A percentile compares a stretch with the other conserved stretches of the same genome.
Evolutionary conservation across 2,888 invertebrate species (phyloP).

Genomic region (Spialia ferax): DNA sequence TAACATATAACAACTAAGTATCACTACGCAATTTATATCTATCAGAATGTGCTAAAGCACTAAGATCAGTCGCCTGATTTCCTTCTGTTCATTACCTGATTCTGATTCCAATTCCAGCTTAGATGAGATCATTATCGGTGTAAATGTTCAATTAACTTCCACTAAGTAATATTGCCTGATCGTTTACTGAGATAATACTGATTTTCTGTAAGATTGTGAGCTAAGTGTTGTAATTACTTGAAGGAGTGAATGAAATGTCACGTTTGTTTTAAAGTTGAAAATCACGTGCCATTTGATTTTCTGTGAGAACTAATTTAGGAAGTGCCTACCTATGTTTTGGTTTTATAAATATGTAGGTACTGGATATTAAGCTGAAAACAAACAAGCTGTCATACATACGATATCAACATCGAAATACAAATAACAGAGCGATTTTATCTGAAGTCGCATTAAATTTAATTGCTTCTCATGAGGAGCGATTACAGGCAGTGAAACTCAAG

Average conservation of each 20-base stretch:
- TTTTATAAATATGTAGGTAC: too few relatives aligned
- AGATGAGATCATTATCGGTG: conserved; percentile 32
- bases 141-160: conserved; percentile 29
- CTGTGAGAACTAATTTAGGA: too few relatives aligned
- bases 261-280: neutral
- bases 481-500: too few relatives aligned
- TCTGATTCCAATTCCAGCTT: conserved; percentile 21
- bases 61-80: conserved; percentile 27
- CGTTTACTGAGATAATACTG: conserved; percentile 7
- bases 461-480: too few relatives aligned
- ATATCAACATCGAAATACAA: too few relatives aligned
- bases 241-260: conserved; percentile 1
- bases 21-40: conserved; percentile 31
- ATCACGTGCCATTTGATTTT: too few relatives aligned
- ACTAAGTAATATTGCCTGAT: conserved; percentile 18
- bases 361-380: too few relatives aligned
- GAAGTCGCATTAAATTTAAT: too few relatives aligned
- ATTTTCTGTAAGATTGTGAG: conserved; percentile 9
- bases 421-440: too few relatives aligned
- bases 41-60: conserved; percentile 21
- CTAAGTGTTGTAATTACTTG: conserved; percentile 11
- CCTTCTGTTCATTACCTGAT: conserved; percentile 7
- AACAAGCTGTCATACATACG: too few relatives aligned
- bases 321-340: too few relatives aligned
- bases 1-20: conserved; percentile 22